A percentile compares a stretch with the other conserved stretches of the same genome.
These are phyloP conservation scores for Pseudochromis fuscus DNA, from an alignment of 2,797 vertebrate species.

Conservation along the genomic window DNA sequence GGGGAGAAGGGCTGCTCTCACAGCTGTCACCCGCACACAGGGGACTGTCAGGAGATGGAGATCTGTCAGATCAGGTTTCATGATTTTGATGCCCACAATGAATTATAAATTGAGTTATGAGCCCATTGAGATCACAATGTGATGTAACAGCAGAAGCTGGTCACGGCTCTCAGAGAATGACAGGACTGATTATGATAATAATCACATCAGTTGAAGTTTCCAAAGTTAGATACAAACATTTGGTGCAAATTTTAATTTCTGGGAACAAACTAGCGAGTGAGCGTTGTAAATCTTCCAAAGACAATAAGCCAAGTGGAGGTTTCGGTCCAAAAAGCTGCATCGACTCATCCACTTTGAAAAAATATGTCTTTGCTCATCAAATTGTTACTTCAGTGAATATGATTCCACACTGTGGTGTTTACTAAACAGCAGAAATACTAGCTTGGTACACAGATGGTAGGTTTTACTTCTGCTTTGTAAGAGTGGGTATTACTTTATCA, in stretches of 20 bases:
- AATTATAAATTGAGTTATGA: slow-evolving; percentile 75
- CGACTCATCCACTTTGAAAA: slow-evolving; percentile 19
- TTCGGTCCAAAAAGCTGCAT: slow-evolving; percentile 16
- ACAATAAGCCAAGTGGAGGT: slow-evolving; percentile 17
- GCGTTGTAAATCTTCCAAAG: slow-evolving; percentile 27
- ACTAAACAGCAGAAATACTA: slow-evolving; percentile 55
- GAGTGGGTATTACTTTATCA: slow-evolving; percentile 29
- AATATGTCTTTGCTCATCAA: slow-evolving; percentile 40
- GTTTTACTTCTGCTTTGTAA: slow-evolving; percentile 33
- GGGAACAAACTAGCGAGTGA: neutral
- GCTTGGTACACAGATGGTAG: slow-evolving; percentile 39
- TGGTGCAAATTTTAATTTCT: slow-evolving; percentile 25
- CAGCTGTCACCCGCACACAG: slow-evolving; percentile 77
- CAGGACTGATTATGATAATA: slow-evolving; percentile 23
- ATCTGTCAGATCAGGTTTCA: slow-evolving; percentile 73
- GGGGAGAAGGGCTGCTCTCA: slow-evolving; percentile 63
- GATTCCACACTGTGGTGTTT: slow-evolving; percentile 56
- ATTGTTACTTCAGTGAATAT: slow-evolving; percentile 41
- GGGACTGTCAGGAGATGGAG: slow-evolving; percentile 68
- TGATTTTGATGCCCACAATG: slow-evolving; percentile 59
- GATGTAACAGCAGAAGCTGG: slow-evolving; percentile 46
- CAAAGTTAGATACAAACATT: slow-evolving; percentile 36
- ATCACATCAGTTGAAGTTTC: slow-evolving; percentile 12
- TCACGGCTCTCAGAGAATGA: slow-evolving; percentile 22
- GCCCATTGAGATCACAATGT: slow-evolving; percentile 40